A percentile compares a stretch with the other conserved stretches of the same genome.
Evolutionary conservation across 2,888 invertebrate genomes (phyloP).

Genomic region (Halictus quadricinctus): DNA sequence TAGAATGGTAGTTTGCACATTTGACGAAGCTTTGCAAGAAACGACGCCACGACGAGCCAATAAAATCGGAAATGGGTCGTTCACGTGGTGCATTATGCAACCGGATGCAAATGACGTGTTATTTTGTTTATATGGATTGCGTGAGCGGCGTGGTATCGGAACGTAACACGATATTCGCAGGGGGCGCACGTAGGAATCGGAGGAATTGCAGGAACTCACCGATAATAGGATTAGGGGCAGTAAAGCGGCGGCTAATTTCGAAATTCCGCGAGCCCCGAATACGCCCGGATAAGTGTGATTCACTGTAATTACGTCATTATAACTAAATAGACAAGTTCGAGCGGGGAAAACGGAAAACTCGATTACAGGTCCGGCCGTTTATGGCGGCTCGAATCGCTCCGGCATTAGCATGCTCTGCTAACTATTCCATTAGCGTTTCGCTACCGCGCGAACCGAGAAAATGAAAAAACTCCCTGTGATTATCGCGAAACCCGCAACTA

Average conservation of each 20-base stretch:
- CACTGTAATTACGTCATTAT: conserved; percentile 41
- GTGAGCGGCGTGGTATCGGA: not conserved
- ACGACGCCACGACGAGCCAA: not conserved
- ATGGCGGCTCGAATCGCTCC: conserved; percentile 10
- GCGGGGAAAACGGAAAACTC: conserved; percentile 30
- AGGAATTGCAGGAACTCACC: conserved; percentile 16
- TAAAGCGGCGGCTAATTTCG: conserved; percentile 57
- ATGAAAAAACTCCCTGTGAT: conserved; percentile 19
- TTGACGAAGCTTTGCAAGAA: not conserved
- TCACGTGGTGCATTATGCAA: conserved; percentile 2
- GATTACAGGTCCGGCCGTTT: conserved; percentile 26
- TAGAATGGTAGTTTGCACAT: not conserved
- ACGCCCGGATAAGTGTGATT: conserved; percentile 34
- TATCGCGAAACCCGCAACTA: not conserved
- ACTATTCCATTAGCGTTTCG: conserved; percentile 28
- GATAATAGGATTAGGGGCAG: conserved; percentile 47
- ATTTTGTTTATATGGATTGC: not conserved
- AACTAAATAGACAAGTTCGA: conserved; percentile 44
- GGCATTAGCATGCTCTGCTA: conserved; percentile 1
- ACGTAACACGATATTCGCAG: conserved; percentile 35
- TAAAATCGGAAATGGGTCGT: not conserved
- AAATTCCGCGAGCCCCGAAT: conserved; percentile 29
- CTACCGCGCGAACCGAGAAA: not conserved
- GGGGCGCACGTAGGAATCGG: conserved; percentile 11
- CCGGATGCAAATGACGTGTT: not conserved